Evolutionary conservation across 2,888 invertebrate genomes (phyloP), one percentile per base, ranked within the genome.

Genomic region (Xylota segnis): DNA sequence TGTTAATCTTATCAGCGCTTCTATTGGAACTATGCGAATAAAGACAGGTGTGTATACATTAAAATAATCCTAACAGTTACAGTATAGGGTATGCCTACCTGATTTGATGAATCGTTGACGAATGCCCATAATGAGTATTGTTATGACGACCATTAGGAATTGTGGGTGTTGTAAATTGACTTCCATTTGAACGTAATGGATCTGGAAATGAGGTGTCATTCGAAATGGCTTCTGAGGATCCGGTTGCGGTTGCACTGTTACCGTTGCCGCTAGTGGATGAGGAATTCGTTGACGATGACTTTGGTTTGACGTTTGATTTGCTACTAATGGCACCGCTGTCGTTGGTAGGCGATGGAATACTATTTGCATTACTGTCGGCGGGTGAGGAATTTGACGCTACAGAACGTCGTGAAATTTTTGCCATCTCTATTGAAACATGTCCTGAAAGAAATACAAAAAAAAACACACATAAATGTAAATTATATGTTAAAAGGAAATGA

Each of bases 341-440:
- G 77, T 76, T 84, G 86, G 89, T 90, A 89, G 90, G 90, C 90
- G 90, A 71, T 83, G 87, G 52, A 83, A 78, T 87, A 71, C 70
- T 78, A 63, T 87, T 83, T 43, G 72, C 83, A 83, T 83, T 87
- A 75, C 74, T 86, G 43, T 86, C 76, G 84, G 70, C 59, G 74
- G 78, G 87, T 75, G 79, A 75, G 76, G 87, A 89, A 83, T 88
- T 88, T 87, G 89, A 90, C 88, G 90, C 90, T 89, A 90, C 88
- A 87, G 90, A 89, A 90, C 92, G 92, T 91, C 92, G 92, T 89
- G 92, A 90, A 91, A 92, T 90, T 92, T 91, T 92, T 88, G 92
- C 92, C 92, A 92, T 92, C 89, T 92, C 92, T 92, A 92, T 89
- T 91, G 89, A 89, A 90, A 91, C 92, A 92, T 92, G 89, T 91